Evolutionary conservation across 2,797 vertebrate genomes (phyloP), one percentile per base, ranked within the genome.

Genomic region (Rhadinocentrus ornatus): DNA sequence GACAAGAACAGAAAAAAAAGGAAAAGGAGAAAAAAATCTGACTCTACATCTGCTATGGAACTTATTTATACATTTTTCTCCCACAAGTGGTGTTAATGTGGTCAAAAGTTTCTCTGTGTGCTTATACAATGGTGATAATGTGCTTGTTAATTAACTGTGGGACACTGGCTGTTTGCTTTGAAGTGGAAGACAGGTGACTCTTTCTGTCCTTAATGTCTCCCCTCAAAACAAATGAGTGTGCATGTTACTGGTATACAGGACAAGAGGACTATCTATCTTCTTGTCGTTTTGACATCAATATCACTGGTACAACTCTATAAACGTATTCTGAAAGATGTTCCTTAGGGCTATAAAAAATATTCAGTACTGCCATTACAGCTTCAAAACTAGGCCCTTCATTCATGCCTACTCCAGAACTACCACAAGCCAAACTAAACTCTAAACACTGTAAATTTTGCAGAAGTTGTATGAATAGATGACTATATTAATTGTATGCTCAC

Each of bases 221-320:
- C 57, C 52, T 66, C 35, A 55, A 44, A 73, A 72, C 31, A 65
- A 84, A 83, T 62, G 48, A 59, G 26, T 44, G 41, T n/a, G 37
- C 54, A 52, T n/a, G 20, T 52, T 31, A 10, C 31, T 11, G 2
- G 9, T 26, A 12, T 46, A 48, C 35, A 66, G 50, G 18, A 76
- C 55, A 41, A 26, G 2, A 18, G 41, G 22, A 0, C 50, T 29
- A 67, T 57, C 35, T 11, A 71, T 73, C 56, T 67, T 69, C 48
- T 27, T 77, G 66, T 75, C 39, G 53, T 65, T 66, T 48, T n/a
- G 20, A n/a, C 46, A 48, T 8, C n/a, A 22, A 2, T 22, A 48
- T n/a, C 46, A n/a, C 4, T 18, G 1, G 20, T 32, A 32, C 4
- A 1, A 10, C n/a, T 48, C 46, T 48, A 48, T 48, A 9, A 48